A percentile compares a stretch with the other conserved stretches of the same genome.
Conservation (phyloP, 2,888 invertebrate species). For the Sclerodermus sp. region DNA sequence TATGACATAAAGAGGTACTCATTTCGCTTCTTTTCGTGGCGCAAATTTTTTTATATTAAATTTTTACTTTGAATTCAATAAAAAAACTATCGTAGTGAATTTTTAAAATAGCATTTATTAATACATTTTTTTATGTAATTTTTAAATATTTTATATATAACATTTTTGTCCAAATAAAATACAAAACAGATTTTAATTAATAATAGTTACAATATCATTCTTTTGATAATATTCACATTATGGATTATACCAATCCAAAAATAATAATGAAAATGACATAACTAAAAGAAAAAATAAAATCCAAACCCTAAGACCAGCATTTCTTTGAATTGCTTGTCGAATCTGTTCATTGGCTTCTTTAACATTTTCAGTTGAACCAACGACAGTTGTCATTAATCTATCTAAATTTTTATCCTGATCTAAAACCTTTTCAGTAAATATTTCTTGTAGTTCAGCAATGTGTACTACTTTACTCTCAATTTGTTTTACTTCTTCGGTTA, state of each 20-base stretch:
- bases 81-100: no score
- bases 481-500: conserved; percentile 88
- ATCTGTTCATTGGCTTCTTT: conserved; percentile 97
- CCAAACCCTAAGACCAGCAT: conserved; percentile 93
- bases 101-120: no score
- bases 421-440: conserved; percentile 94
- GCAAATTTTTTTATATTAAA: no score
- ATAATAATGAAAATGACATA: conserved; percentile 92
- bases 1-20: no score
- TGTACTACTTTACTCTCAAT: conserved; percentile 92
- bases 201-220: neutral
- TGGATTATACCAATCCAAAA: conserved; percentile 98
- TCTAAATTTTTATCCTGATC: conserved; percentile 95
- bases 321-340: conserved; percentile 93
- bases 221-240: conserved; percentile 48
- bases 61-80: no score
- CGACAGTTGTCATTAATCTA: conserved; percentile 82
- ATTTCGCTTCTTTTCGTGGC: no score
- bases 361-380: conserved; percentile 92
- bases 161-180: no score
- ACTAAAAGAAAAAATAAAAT: conserved; percentile 93
- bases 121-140: no score
- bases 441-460: conserved; percentile 92
- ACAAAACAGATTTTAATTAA: neutral
- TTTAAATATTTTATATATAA: no score